These are phyloP conservation scores for Tinea semifulvella DNA, from an alignment of 2,888 invertebrate genomes.

Conservation along the genomic window DNA sequence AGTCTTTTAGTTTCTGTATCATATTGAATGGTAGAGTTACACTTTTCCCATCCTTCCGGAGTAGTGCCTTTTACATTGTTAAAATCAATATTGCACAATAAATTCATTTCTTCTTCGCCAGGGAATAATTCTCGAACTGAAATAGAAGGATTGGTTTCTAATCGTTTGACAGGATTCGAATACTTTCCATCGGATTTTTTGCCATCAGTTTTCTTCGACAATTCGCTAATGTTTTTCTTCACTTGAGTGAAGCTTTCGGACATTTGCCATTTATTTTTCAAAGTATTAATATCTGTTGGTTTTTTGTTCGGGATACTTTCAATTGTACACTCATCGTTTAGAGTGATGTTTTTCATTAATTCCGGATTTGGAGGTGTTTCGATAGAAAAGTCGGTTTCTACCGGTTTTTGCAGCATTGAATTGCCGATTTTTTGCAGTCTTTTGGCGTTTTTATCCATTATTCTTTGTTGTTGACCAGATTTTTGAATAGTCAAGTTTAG, in stretches of 20 bases:
- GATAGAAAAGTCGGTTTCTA: neutral
- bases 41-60: conserved; percentile 87
- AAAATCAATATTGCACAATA: conserved; percentile 80
- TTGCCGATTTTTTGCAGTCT: conserved; percentile 56
- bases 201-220: conserved; percentile 54
- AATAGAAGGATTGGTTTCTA: conserved; percentile 84
- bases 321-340: conserved; percentile 69
- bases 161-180: conserved; percentile 70
- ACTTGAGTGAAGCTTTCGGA: conserved; percentile 60
- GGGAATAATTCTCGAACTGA: conserved; percentile 83
- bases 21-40: conserved; percentile 80
- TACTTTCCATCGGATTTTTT: conserved; percentile 48
- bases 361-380: conserved; percentile 29
- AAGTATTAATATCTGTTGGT: conserved; percentile 51
- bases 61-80: conserved; percentile 75
- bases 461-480: conserved; percentile 43
- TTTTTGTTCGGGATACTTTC: conserved; percentile 62
- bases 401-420: conserved; percentile 28
- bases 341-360: conserved; percentile 47
- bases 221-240: conserved; percentile 54
- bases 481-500: conserved; percentile 45
- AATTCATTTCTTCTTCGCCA: conserved; percentile 83
- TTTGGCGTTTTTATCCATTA: conserved; percentile 51
- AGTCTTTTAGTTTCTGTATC: conserved; percentile 82
- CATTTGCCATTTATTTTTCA: conserved; percentile 63